These are phyloP conservation scores for Turritopsis rubra DNA, from an alignment of 30 jellyfish, hydroid and myxozoan species.

Conservation along the genomic window DNA sequence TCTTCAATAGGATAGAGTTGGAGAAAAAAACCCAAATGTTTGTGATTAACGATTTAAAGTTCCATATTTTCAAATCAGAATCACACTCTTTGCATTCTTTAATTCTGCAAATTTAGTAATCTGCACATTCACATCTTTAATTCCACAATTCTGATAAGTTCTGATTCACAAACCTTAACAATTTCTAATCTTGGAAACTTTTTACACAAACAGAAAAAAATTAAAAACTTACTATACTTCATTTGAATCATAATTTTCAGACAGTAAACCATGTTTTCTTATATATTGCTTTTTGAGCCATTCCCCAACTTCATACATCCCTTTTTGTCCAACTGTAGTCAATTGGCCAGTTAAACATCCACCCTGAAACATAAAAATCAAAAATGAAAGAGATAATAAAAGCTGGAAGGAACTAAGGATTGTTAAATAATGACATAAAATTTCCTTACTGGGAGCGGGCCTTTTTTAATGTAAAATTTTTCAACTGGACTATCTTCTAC, in stretches of 20 bases:
- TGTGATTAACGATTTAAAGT: no score
- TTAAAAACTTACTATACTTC: slow-evolving; percentile 57
- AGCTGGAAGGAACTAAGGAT: neutral
- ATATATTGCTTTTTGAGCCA: slow-evolving; percentile 30
- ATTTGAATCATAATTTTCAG: slow-evolving; percentile 34
- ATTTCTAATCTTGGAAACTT: no score
- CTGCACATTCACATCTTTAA: no score
- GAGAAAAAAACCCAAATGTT: no score
- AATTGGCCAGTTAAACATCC: slow-evolving; percentile 67
- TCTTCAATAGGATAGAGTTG: no score
- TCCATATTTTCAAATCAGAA: no score
- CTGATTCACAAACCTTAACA: no score
- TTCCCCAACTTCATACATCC: slow-evolving; percentile 55
- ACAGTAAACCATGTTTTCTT: slow-evolving; percentile 33
- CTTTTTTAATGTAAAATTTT: neutral
- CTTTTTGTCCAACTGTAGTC: slow-evolving; percentile 57
- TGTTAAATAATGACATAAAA: neutral
- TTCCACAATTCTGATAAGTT: no score
- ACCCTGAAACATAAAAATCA: slow-evolving; percentile 38
- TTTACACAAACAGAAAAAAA: no score
- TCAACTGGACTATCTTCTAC: neutral
- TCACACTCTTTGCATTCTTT: no score
- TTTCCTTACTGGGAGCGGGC: neutral
- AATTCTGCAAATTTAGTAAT: no score
- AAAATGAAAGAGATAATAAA: neutral